Conservation (phyloP, 1,140 invertebrate species). For the Babylonia areolata region DNA sequence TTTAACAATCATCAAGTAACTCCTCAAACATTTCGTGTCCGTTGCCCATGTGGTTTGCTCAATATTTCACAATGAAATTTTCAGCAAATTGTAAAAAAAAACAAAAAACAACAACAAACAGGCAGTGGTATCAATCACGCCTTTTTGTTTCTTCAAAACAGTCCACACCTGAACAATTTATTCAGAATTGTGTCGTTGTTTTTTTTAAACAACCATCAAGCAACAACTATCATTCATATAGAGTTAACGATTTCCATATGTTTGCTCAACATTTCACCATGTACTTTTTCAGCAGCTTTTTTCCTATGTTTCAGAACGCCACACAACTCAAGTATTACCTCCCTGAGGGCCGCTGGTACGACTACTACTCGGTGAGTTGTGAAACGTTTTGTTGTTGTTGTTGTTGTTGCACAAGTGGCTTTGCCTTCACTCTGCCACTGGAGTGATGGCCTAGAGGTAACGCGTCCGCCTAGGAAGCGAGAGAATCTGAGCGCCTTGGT, state of each 20-base stretch:
- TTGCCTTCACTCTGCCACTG: too few species aligned
- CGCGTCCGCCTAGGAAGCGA: too few species aligned
- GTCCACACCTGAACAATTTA: not conserved
- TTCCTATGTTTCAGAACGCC: conserved; percentile 45
- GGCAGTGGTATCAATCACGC: too few species aligned
- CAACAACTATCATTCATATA: not conserved
- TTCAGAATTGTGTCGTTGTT: not conserved
- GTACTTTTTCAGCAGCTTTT: not conserved
- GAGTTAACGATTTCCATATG: not conserved
- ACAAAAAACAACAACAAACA: too few species aligned
- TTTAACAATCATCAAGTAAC: too few species aligned
- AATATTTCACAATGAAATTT: too few species aligned
- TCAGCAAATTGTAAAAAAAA: too few species aligned
- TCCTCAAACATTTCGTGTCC: too few species aligned
- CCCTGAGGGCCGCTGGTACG: conserved; percentile 73
- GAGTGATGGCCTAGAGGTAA: too few species aligned
- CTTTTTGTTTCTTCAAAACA: not conserved
- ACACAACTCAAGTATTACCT: conserved; percentile 66
- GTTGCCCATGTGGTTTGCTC: too few species aligned
- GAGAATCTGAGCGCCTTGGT: too few species aligned
- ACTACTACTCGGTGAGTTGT: conserved; percentile 70
- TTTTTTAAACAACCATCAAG: not conserved
- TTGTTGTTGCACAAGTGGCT: too few species aligned
- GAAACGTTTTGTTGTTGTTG: not conserved
- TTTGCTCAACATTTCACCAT: not conserved